Base-by-base conservation (phyloP, 2,888 invertebrate species). In the Rugalucina vietnamica region DNA sequence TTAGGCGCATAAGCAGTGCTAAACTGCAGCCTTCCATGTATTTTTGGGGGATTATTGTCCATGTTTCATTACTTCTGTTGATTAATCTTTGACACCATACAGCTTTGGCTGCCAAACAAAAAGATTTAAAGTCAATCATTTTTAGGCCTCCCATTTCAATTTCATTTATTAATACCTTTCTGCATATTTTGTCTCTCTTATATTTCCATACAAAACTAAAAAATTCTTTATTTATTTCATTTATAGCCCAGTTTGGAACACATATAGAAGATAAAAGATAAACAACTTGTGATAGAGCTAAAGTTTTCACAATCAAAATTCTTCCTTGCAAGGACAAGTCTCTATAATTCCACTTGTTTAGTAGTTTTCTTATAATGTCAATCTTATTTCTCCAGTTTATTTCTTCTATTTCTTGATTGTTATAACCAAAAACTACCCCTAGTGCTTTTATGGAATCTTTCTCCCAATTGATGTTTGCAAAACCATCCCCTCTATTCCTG, bases 321-420 rank as follows among this genome's bases (percentile, higher is more conserved):
- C 54, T 54, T 54, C 54, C 54, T 54, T 54, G 10, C 10, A 54
- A 14, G n/a, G 54, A n/a, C 4, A 54, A 21, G 8, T 54, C 21
- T 54, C 54, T 54, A 21, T 54, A 54, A n/a, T 54, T 54, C 54
- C 54, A 54, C n/a, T 21, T 54, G 3, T 54, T 21, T 54, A 54
- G n/a, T 8, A 54, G 14, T n/a, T 54, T 54, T 54, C n/a, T 54
- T 8, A 54, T 54, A 14, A 4, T 21, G 3, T 54, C 21, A 8
- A 54, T 8, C n/a, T 54, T 54, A 54, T n/a, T 54, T 4, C n/a
- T 8, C 54, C 54, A 54, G n/a, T 54, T 54, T n/a, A 14, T 54
- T 18, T 54, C n/a, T 54, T 54, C 54, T n/a, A n/a, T 54, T 39
- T 72, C 71, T n/a, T 72, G 5, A 24, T 72, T 39, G 39, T 72